Base-by-base conservation (phyloP, 1,140 invertebrate species). In the Patella vulgata region DNA sequence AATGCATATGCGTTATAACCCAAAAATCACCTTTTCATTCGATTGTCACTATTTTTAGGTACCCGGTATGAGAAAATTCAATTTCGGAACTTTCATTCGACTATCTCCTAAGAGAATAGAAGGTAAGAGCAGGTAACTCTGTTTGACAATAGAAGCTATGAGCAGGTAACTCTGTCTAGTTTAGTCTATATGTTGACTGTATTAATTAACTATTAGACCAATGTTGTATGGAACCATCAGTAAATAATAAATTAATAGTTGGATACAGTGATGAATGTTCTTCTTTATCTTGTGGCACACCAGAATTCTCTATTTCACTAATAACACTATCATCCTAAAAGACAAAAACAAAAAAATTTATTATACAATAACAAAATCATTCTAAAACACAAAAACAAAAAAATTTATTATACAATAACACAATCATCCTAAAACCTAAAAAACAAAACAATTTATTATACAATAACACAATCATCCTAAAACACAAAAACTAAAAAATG, bases 191-290 rank as follows among this genome's bases (percentile, higher is more conserved):
- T n/a, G n/a, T n/a, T n/a, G n/a, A n/a, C n/a, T n/a, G n/a, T n/a
- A n/a, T n/a, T n/a, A n/a, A n/a, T n/a, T n/a, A n/a, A n/a, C n/a
- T n/a, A n/a, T n/a, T n/a, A n/a, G n/a, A n/a, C 74, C 71, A 76
- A 8, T 63, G 59, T n/a, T 57, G 53, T 2, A 76, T 43, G 23
- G 30, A 54, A 12, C 69, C 67, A 21, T 69, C 54, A 40, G 40
- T 31, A 63, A 74, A 76, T 8, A 76, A 44, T 1, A 76, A 59
- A 46, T 66, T 74, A 48, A 68, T 63, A 28, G 74, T 74, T 5
- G 74, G 74, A 42, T 71, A 74, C 9, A 72, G 55, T 0, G 72
- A 65, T 44, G 53, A 65, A 47, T 71, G 71, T 36, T 76, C 74
- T 9, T 66, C 68, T 19, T 44, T 53, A 42, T 50, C 61, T 27